Percentiles rank a stretch among this genome's conserved stretches.
phyloP scores from a whole-genome alignment of 2,888 invertebrate genomes.

The Patella depressa region DNA sequence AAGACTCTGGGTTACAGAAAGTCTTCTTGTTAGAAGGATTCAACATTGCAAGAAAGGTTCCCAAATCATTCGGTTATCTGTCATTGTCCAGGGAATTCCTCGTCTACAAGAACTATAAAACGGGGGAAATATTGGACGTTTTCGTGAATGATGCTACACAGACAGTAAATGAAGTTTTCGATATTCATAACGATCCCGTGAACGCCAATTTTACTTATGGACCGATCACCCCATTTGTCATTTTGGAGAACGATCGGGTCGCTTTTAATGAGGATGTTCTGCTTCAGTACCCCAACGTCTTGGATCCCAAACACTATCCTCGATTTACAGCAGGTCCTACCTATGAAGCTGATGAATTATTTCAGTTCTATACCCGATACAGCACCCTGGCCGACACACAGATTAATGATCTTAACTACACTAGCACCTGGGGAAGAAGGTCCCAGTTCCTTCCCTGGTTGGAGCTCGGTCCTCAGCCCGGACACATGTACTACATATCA shows the following conservation, averaged over 20 bases:
- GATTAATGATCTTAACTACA: slow-evolving; percentile 27
- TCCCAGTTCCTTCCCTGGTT: slow-evolving; percentile 47
- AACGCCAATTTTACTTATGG: slow-evolving; percentile 30
- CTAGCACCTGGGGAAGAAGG: slow-evolving; percentile 42
- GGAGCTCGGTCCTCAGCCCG: slow-evolving; percentile 40
- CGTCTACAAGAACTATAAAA: slow-evolving; percentile 41
- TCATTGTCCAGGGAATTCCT: slow-evolving; percentile 43
- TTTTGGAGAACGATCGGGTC: slow-evolving; percentile 16
- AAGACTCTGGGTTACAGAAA: slow-evolving; percentile 27
- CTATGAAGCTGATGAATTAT: slow-evolving; percentile 41
- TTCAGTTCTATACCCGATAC: slow-evolving; percentile 36
- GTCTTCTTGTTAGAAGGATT: slow-evolving; percentile 48
- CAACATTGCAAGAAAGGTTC: slow-evolving; percentile 41
- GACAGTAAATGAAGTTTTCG: slow-evolving; percentile 43
- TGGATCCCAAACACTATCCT: slow-evolving; percentile 37
- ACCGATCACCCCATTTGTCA: slow-evolving; percentile 20
- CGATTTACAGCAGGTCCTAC: slow-evolving; percentile 41
- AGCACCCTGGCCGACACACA: slow-evolving; percentile 23
- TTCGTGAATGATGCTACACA: slow-evolving; percentile 39
- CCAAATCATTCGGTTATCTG: slow-evolving; percentile 36
- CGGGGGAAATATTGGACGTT: slow-evolving; percentile 36
- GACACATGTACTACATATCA: slow-evolving; percentile 39
- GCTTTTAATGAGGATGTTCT: slow-evolving; percentile 39
- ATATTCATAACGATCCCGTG: slow-evolving; percentile 45
- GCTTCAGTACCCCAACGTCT: slow-evolving; percentile 42